Percentiles rank a stretch among this genome's conserved stretches.
Conservation (phyloP, 2,113 vertebrate species). For the Isurus oxyrinchus region DNA sequence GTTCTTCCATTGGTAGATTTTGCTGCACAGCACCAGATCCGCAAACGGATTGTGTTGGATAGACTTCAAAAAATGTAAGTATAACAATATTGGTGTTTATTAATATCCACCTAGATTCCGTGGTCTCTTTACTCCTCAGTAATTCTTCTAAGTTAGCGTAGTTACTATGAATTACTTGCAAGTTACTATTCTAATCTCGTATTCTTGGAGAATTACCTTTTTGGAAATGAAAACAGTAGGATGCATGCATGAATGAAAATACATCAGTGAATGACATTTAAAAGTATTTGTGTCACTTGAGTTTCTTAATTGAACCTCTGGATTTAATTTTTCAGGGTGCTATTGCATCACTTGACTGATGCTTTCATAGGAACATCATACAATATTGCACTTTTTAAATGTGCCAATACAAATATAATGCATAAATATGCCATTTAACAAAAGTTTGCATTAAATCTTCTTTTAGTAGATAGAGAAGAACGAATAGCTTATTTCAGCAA, state of each 20-base stretch:
- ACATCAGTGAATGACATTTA: not conserved
- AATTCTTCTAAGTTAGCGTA: not conserved
- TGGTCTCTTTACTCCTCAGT: not conserved
- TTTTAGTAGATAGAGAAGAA: no score
- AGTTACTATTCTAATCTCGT: not conserved
- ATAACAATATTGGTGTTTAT: slow-evolving; percentile 27
- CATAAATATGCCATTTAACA: not conserved
- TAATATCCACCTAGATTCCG: no score
- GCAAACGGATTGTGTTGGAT: slow-evolving; percentile 80
- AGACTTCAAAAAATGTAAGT: slow-evolving; percentile 78
- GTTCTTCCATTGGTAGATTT: slow-evolving; percentile 80
- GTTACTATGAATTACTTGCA: not conserved
- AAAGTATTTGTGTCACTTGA: not conserved
- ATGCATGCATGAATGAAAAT: not conserved
- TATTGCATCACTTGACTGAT: not conserved
- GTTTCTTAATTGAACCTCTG: not conserved
- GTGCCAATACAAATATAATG: not conserved
- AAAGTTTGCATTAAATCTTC: not conserved
- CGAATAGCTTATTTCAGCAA: no score
- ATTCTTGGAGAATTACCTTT: not conserved
- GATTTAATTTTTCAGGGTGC: not conserved
- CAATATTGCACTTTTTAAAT: not conserved
- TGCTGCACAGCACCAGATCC: slow-evolving; percentile 77
- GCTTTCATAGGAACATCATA: not conserved
- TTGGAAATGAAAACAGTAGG: not conserved